Base-by-base conservation (phyloP, 1,140 invertebrate genomes). In the Drosophila pseudoobscura region DNA sequence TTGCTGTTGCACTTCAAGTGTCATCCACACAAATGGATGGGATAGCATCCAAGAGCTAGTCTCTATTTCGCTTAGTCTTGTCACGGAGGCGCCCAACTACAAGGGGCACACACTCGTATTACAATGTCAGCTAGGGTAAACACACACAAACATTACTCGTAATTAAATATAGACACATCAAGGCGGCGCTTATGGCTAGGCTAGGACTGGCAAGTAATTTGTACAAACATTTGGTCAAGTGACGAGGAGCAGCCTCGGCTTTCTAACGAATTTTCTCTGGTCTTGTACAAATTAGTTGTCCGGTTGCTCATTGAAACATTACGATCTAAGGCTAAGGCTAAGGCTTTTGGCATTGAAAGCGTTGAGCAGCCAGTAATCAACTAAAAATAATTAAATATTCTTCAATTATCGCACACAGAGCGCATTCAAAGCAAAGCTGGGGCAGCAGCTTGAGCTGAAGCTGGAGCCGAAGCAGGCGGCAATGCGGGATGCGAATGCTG, bases 351-450 rank as follows among this genome's bases (percentile, higher is more conserved):
- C 56, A 57, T 70, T 56, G 47, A 69, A 79, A 74, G 76, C 76
- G 46, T 76, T 52, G 72, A 60, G 74, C 78, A 82, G 71, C 69
- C 73, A 73, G 59, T 75, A 82, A 74, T 64, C 20, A 70, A 74
- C 46, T 64, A 61, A 69, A 68, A 76, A 60, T 63, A 56, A 57
- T 73, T 60, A 54, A 57, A 55, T n/a, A 68, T 47, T 55, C 43
- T 24, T 24, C 20, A 31, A 31, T 9, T 9, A 31, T 31, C 31
- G 51, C 58, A 74, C 46, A 63, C 41, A 46, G 41, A 73, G 76
- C 79, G 79, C 79, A 84, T 79, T 79, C 80, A 83, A 83, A 83
- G 75, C 79, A 84, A 83, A 84, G 80, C 64, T 71, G 55, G 46
- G 55, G 46, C 53, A 46, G 57, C 43, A 57, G 62, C 74, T 62